A percentile compares a stretch with the other conserved stretches of the same genome.
Conservation (phyloP, 2,888 invertebrate genomes). For the Phragmatobia fuliginosa region DNA sequence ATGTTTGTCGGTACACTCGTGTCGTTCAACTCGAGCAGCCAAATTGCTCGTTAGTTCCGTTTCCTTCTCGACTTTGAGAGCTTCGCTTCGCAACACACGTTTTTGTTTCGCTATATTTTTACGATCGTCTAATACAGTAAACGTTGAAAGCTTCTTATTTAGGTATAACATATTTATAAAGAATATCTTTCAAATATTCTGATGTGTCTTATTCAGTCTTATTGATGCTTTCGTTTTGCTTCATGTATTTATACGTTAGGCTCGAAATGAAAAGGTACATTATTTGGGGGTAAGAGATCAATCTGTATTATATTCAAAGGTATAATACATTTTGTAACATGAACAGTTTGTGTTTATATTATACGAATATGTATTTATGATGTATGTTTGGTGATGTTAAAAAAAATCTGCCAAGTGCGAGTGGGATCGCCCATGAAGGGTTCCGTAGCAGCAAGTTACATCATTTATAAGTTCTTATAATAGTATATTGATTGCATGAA, state of each 20-base stretch:
- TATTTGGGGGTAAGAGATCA: background rate
- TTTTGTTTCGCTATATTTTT: slow-evolving; percentile 33
- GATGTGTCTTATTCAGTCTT: slow-evolving; percentile 21
- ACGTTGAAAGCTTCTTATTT: slow-evolving; percentile 21
- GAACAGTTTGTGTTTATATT: background rate
- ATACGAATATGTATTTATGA: background rate
- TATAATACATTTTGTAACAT: background rate
- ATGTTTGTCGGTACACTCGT: slow-evolving; percentile 43
- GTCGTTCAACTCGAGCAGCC: slow-evolving; percentile 53
- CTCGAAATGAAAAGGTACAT: background rate
- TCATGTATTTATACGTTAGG: background rate
- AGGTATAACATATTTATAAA: slow-evolving; percentile 18
- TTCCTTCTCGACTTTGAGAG: slow-evolving; percentile 58
- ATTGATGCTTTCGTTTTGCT: slow-evolving; percentile 17
- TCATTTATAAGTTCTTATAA: no score
- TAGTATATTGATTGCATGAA: no score
- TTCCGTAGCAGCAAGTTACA: no score
- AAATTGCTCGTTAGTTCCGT: slow-evolving; percentile 72
- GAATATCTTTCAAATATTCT: slow-evolving; percentile 15
- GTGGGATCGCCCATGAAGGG: no score
- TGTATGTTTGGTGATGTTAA: background rate
- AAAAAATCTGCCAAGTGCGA: no score
- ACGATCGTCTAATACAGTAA: slow-evolving; percentile 27
- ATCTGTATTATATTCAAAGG: background rate
- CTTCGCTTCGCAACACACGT: slow-evolving; percentile 35